Base-by-base conservation (phyloP, 1,140 invertebrate genomes). In the Heliconius himera region DNA sequence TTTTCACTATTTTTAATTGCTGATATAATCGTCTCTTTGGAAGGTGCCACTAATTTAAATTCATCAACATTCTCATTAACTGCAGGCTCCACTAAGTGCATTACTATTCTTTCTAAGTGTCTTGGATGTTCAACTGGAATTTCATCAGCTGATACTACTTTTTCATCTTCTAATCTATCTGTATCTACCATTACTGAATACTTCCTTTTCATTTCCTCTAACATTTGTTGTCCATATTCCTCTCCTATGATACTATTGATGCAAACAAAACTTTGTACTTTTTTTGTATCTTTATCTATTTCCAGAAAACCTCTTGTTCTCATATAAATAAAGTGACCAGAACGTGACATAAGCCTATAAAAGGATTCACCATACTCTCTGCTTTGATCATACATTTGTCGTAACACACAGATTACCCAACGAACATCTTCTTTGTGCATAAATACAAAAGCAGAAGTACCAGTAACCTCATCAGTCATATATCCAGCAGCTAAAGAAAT, bases 341-440 rank as follows among this genome's bases (percentile, higher is more conserved):
- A 97, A 79, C 97, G 96, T 0, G 97, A 96, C 80, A 97, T 95
- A 13, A 99, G 94, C 29, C 98, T 95, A 88, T 99, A 98, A 78
- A 97, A 98, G 11, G 97, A 98, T 73, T 96, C 96, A 18, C 97
- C 98, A 91, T 96, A 97, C 70, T 96, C 96, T 88, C 97, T 96
- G 54, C 96, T 96, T 85, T 96, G 96, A 85, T 97, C 97, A 91
- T 98, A 98, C 98, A 98, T 98, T 94, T 98, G 97, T 84, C 97
- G 95, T 76, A 98, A 95, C 0, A 97, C 97, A 82, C 98, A 96
- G 85, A 98, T 96, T 2, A 97, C 97, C 96, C 97, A 98, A 78
- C 96, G 96, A 8, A 97, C 97, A 94, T 99, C 98, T 70, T 98
- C 97, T 87, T 96, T 96, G 93, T 98, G 97, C 96, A 99, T 98